A percentile compares a stretch with the other conserved stretches of the same genome.
phyloP scores from a whole-genome alignment of 1,140 invertebrate genomes.

The Drosophila seguyi region DNA sequence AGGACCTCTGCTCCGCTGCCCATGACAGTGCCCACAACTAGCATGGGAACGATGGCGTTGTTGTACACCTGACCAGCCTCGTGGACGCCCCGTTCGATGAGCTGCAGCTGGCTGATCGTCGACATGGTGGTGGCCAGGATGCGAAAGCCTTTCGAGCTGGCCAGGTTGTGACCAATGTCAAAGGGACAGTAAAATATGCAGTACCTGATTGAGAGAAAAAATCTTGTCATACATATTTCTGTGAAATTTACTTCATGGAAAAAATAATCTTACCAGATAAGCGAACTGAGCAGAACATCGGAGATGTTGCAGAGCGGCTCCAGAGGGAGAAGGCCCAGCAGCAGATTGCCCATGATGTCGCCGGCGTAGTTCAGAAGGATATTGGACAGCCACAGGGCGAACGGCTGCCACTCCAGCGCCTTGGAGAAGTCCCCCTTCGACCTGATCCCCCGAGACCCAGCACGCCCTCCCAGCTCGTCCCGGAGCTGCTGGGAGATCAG shows the following conservation, averaged over 20 bases:
- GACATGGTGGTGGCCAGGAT: constrained; percentile 45
- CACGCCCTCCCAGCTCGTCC: constrained; percentile 46
- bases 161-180: constrained; percentile 42
- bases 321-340: constrained; percentile 60
- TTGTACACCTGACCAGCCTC: constrained; percentile 41
- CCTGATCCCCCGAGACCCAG: not conserved
- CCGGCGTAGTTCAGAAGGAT: constrained; percentile 61
- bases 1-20: constrained; percentile 69
- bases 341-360: constrained; percentile 61
- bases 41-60: constrained; percentile 57
- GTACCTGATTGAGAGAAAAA: constrained; percentile 33
- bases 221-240: not conserved
- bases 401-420: constrained; percentile 48
- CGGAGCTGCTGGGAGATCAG: constrained; percentile 60
- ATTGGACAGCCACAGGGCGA: constrained; percentile 61
- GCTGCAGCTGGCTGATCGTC: constrained; percentile 60
- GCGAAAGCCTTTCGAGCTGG: constrained; percentile 35
- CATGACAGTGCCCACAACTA: constrained; percentile 63
- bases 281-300: constrained; percentile 52
- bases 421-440: not conserved
- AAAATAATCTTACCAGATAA: constrained; percentile 41
- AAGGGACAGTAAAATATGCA: constrained; percentile 64
- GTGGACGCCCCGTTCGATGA: constrained; percentile 57
- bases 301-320: constrained; percentile 55
- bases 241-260: not conserved